Base-by-base conservation (phyloP, 2,888 invertebrate species). In the Caenorhabditis plicata region DNA sequence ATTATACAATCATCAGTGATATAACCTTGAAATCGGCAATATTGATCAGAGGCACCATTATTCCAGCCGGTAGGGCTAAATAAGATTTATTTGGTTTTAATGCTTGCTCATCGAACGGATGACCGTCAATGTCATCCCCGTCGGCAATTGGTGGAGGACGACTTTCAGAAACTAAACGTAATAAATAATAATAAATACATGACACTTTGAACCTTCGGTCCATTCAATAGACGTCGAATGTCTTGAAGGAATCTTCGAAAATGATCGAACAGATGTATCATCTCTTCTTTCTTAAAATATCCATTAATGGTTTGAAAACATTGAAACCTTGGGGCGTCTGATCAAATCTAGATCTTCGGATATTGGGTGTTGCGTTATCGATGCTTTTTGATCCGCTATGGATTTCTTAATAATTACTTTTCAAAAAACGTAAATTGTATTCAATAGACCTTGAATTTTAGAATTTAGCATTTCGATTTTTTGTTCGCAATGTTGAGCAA, bases 1-100 rank as follows among this genome's bases (percentile, higher is more conserved):
- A 7, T 19, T 22, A n/a, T 11, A 39, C 13, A 23, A 26, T n/a
- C 2, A 15, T 19, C 17, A 33, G 47, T 23, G n/a, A 22, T 3
- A 3, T 19, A 42, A 77, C 77, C 29, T 61, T 70, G 77, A 88
- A 88, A 77, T 94, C 93, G 84, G 92, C 92, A 71, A 90, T 88
- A 86, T 89, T 90, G 57, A 98, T 90, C 13, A 95, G 86, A n/a
- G 95, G 92, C 52, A 94, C 93, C 89, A 98, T 95, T 19, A 98
- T 86, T 38, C 95, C 96, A 49, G 96, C 95, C 2, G 98, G 96
- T 65, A 96, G 85, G 81, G 96, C 95, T 82, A 61, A 27, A 41
- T 54, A 49, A 13, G 56, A 57, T 46, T 58, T 65, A 20, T 49
- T 43, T 7, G 67, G 67, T 8, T 60, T 57, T 11, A 67, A 33